phyloP scores from a whole-genome alignment of 2,888 invertebrate species.

The Exephanes ischioxanthus region DNA sequence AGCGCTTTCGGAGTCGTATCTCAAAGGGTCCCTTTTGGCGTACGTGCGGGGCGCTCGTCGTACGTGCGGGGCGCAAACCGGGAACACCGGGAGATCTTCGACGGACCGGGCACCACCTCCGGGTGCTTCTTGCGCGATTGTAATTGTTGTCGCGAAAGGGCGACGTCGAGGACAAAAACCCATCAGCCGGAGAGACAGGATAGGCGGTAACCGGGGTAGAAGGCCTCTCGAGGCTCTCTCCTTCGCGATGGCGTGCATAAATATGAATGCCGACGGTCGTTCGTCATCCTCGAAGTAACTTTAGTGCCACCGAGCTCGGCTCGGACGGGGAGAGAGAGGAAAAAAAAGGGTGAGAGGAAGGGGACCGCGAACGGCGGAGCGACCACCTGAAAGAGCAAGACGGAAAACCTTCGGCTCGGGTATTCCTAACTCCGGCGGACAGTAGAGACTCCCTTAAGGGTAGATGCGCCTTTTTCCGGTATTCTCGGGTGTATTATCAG shows the following conservation, averaged over 20 bases:
- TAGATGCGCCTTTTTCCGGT: no score
- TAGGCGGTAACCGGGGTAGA: constrained; percentile 31
- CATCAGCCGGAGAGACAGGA: constrained; percentile 19
- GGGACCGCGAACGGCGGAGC: background rate
- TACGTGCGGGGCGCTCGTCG: background rate
- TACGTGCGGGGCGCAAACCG: constrained; percentile 31
- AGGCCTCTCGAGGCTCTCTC: constrained; percentile 35
- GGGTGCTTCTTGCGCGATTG: constrained; percentile 57
- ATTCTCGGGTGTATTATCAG: no score
- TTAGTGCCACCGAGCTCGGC: constrained; percentile 42
- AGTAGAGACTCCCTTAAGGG: constrained; percentile 9
- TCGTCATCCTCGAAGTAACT: constrained; percentile 65
- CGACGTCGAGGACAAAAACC: constrained; percentile 56
- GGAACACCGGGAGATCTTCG: constrained; percentile 7
- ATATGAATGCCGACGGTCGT: constrained; percentile 67
- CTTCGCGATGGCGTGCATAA: constrained; percentile 57
- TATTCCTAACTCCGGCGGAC: background rate
- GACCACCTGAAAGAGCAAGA: constrained; percentile 27
- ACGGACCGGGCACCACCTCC: background rate
- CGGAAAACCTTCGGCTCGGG: background rate
- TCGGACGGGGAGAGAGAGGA: constrained; percentile 21
- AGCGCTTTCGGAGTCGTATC: constrained; percentile 39
- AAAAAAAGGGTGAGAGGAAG: background rate
- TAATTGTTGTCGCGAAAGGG: constrained; percentile 60
- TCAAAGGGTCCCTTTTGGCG: background rate